Evolutionary conservation across 2,888 invertebrate genomes (phyloP), one percentile per base, ranked within the genome.

Genomic region (Silvanus unidentatus): DNA sequence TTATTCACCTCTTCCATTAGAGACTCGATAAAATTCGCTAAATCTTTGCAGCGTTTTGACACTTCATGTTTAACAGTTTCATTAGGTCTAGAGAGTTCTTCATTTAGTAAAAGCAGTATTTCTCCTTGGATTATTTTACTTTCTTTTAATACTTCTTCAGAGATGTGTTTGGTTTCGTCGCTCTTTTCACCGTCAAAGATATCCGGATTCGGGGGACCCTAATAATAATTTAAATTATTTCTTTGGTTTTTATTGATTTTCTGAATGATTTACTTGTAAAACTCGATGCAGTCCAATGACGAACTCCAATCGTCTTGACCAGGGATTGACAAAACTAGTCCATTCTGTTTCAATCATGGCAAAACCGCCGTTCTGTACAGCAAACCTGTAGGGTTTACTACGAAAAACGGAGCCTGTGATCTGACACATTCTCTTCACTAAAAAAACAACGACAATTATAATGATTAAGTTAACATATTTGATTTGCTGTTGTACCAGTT

Each of bases 281-380:
- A 94, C 81, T 44, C 81, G 75, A 72, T 94, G 90, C 65, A 90
- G 83, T 22, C 90, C 93, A 56, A 86, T 84, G 41, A 96, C 84
- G 68, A 93, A 92, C 66, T 96, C 95, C 42, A 96, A 73, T 69
- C 87, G 84, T 64, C 82, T 82, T 0, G 90, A 87, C 95, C 95
- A 96, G 0, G 95, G 95, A 74, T 96, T 95, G 37, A 93, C 80
- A 65, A 93, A 94, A 50, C 88, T 86, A 0, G 90, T 86, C 93
- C 94, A 96, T 66, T 94, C 92, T 0, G 94, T 92, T 70, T 92
- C 88, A 34, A 95, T 74, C 49, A 83, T 78, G n/a, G 89, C 77
- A 65, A 81, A 92, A 58, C 84, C 81, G 0, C 92, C 92, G 67
- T 94, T 94, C 64, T 88, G 86, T 8, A 86, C 80, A 40, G 84